phyloP scores from a whole-genome alignment of 2,888 invertebrate species.

The Megastigmus dorsalis region DNA sequence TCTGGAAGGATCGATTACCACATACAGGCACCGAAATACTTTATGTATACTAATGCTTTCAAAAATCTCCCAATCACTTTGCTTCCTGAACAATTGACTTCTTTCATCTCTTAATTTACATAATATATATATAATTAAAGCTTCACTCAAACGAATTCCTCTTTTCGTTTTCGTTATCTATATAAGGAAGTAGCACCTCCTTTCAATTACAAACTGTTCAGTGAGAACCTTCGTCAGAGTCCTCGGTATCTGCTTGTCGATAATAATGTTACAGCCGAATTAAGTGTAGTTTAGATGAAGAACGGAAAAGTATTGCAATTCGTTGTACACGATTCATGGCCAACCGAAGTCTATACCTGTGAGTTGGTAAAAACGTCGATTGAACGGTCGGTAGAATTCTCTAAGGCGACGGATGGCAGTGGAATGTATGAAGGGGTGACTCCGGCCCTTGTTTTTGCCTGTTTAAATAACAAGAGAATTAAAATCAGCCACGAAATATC shows the following conservation, averaged over 20 bases:
- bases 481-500: no score
- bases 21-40: constrained; percentile 51
- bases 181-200: neutral
- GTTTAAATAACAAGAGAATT: no score
- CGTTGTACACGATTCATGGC: constrained; percentile 74
- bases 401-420: constrained; percentile 83
- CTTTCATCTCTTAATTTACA: neutral
- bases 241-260: no score
- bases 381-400: constrained; percentile 90
- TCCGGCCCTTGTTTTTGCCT: constrained; percentile 90
- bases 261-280: neutral
- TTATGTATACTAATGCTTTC: constrained; percentile 24
- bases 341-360: constrained; percentile 92
- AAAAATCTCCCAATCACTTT: constrained; percentile 8
- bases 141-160: neutral
- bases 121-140: no score
- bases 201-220: neutral
- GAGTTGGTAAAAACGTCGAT: constrained; percentile 89
- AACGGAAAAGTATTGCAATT: neutral
- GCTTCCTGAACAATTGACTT: constrained; percentile 38
- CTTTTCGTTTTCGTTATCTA: neutral
- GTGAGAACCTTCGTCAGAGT: neutral
- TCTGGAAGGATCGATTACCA: constrained; percentile 47
- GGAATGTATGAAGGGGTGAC: constrained; percentile 88
- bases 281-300: neutral